Evolutionary conservation across 1,140 invertebrate genomes (phyloP), one percentile per base, ranked within the genome.

Genomic region (Tenebrio molitor): DNA sequence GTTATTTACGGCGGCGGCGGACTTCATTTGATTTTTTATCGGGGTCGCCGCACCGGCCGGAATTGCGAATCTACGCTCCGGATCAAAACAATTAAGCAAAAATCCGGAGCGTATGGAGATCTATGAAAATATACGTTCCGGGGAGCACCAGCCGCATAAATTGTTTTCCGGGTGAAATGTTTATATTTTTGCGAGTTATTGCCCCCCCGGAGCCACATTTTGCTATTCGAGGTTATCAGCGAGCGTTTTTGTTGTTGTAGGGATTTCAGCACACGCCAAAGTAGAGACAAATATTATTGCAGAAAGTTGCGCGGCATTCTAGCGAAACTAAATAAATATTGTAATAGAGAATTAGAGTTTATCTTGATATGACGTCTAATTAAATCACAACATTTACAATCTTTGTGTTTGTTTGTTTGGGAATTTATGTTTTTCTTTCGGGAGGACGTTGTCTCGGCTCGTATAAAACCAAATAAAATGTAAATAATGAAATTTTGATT

Each of bases 311-410:
- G 17, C 39, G 19, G 21, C 21, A 41, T 19, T 65, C 16, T 21
- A 19, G 10, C 10, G 42, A 66, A 42, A 66, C 64, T 66, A 66
- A 29, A 44, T 66, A 19, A 65, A 65, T 15, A 15, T 66, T 66
- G 42, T 41, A 44, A 44, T 66, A 44, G 42, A 23, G 36, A 44
- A 66, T 15, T 25, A 21, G 42, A 42, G 64, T 66, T 66, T 66
- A 44, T 34, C 70, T 64, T 53, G 15, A 53, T 50, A 34, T 50
- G 41, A 12, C 36, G 64, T 66, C 66, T 72, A 72, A 72, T 72
- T 72, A 50, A 66, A 71, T 34, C 70, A 50, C 42, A 72, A 72
- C 64, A 66, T 72, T 65, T 66, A 19, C 14, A 44, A 66, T 66
- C 42, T 25, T 66, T 72, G 16, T 36, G 46, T 19, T 36, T 68